Base-by-base conservation (phyloP, 2,797 vertebrate species). In the Rhynchotus rufescens region DNA sequence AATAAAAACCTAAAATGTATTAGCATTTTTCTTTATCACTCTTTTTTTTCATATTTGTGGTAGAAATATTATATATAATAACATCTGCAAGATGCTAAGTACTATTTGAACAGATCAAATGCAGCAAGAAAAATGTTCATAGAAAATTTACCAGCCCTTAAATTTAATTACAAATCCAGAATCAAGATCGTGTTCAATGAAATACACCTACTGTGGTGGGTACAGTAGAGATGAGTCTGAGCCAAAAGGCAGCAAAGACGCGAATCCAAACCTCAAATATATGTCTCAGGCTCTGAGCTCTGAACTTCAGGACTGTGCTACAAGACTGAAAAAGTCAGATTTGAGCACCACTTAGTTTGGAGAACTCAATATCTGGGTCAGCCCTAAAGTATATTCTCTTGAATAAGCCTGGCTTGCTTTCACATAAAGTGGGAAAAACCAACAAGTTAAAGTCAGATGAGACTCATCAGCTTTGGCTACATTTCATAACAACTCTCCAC, bases 141-240 rank as follows among this genome's bases (percentile, higher is more conserved):
- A 90, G 90, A 92, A 86, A 92, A 93, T 84, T 87, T 94, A 90
- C 79, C 68, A 91, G 61, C 73, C 73, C 69, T 83, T 88, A 90
- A 88, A 84, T 90, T 93, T 93, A 95, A 93, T 94, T 94, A 88
- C 49, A 90, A 67, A 82, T 78, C 75, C 88, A 88, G 86, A 92
- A 83, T 65, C 91, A 84, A 93, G 82, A 83, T 28, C 40, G 45
- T 52, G 36, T 84, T 94, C 81, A 67, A 61, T 68, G 79, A 77
- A 90, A 72, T 67, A 82, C 86, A 91, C 79, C 52, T 19, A 77
- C 79, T 38, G 17, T 45, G 54, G 28, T 81, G 67, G 57, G 42
- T 69, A 71, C 7, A 74, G 67, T 7, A 49, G 65, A 64, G 49
- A 77, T 49, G 49, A 17, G 30, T 23, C 12, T 23, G 40, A 80